Evolutionary conservation across 2,797 vertebrate species (phyloP), one percentile per base, ranked within the genome.

Genomic region (Mycteria americana): DNA sequence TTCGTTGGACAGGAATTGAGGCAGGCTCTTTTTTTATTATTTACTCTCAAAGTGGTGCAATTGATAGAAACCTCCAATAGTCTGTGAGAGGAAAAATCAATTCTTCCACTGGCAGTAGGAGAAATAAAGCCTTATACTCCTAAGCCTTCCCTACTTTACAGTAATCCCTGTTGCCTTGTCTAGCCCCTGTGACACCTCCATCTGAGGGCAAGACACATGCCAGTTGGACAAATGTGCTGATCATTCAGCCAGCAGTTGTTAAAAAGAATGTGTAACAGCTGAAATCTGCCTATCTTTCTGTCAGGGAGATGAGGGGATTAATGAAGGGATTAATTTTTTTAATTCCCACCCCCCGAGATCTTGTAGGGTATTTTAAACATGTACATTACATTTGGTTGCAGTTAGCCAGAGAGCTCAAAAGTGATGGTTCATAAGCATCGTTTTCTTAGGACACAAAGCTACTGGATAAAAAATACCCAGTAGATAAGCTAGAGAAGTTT

Each of bases 371-470:
- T 45, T 88, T 86, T 41, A 67, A 80, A 46, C 4, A 15, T 5
- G 15, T n/a, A 48, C 25, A 14, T 81, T 76, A 45, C 7, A 56
- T 70, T 69, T 39, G 39, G 10, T 39, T 84, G 15, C 35, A 67
- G 11, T 56, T 54, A 76, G 31, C 13, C 43, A 75, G 18, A 27
- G 27, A 82, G 14, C 24, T 85, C 68, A 51, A 62, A 76, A 63
- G 3, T 11, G 13, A 5, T 50, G 43, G 35, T 59, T 67, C 31
- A 63, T 59, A 51, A 53, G 5, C 16, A 59, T 7, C 0, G 0
- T 45, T 53, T 88, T 89, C 43, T 75, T 53, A 54, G 46, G 33
- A 57, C 39, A 51, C 10, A 24, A 72, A 80, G 8, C 4, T 60
- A 37, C 50, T 24, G 6, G 9, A 35, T 43, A n/a, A 76, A 84